A percentile compares a stretch with the other conserved stretches of the same genome.
These are phyloP conservation scores for Idaea biselata DNA, from an alignment of 2,888 invertebrate genomes.

Conservation along the genomic window DNA sequence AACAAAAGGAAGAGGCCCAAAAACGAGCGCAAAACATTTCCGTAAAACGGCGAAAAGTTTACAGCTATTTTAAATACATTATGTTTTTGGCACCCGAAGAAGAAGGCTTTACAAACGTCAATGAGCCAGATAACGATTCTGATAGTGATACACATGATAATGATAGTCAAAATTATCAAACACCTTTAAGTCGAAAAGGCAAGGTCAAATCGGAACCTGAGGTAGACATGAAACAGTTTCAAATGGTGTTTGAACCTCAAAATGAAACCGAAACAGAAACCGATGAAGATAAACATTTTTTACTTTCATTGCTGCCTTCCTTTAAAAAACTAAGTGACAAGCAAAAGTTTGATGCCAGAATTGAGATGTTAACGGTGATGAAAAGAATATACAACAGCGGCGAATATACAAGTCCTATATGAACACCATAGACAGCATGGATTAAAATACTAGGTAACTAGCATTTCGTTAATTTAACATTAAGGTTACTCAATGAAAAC, in stretches of 20 bases:
- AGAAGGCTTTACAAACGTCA: not conserved
- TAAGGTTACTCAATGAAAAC: not conserved
- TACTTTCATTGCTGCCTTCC: constrained; percentile 52
- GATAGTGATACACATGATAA: not conserved
- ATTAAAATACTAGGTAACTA: not conserved
- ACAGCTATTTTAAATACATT: constrained; percentile 49
- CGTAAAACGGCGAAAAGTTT: constrained; percentile 44
- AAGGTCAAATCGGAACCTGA: not conserved
- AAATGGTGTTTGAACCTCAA: not conserved
- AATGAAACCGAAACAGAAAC: constrained; percentile 33
- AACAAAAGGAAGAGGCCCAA: constrained; percentile 44
- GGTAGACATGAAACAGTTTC: not conserved
- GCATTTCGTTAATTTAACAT: not conserved
- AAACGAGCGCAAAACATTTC: constrained; percentile 32
- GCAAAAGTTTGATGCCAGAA: constrained; percentile 55
- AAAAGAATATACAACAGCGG: constrained; percentile 30
- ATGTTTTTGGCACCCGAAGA: constrained; percentile 36
- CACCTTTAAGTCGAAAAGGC: not conserved
- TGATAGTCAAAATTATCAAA: not conserved
- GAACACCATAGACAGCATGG: not conserved
- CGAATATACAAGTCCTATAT: not conserved
- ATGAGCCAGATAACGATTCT: not conserved
- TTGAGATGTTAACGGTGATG: constrained; percentile 52
- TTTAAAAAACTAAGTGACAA: constrained; percentile 49
- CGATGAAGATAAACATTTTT: constrained; percentile 57